These are phyloP conservation scores for Vireo altiloquus DNA, from an alignment of 2,113 vertebrate species.

Conservation along the genomic window DNA sequence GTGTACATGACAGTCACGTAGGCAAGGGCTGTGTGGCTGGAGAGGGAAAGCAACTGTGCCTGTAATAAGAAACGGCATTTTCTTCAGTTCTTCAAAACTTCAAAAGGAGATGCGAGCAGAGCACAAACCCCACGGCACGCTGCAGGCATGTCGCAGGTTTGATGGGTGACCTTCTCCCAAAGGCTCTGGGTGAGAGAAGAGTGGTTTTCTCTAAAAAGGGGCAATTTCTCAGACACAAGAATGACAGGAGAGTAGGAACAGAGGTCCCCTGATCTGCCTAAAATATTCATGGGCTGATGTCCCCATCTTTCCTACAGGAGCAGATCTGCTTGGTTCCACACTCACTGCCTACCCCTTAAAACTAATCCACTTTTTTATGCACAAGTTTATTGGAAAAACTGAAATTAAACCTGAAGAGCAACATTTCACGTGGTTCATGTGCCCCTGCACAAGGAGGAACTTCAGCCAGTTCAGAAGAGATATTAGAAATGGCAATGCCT, in stretches of 20 bases:
- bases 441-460: neutral
- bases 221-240: neutral
- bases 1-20: neutral
- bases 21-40: neutral
- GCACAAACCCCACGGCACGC: rapidly evolving
- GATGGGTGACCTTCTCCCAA: neutral
- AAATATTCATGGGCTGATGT: neutral
- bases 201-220: neutral
- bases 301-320: neutral
- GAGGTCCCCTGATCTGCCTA: neutral
- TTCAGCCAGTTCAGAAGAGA: neutral
- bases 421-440: neutral
- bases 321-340: neutral
- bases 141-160: neutral
- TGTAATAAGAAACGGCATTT: neutral
- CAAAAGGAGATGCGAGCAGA: neutral
- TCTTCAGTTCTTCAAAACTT: neutral
- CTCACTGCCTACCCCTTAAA: neutral
- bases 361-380: neutral
- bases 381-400: neutral
- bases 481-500: neutral
- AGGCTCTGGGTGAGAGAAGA: neutral
- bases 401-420: neutral
- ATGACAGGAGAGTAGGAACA: neutral
- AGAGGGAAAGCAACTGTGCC: neutral